Conservation (phyloP, 2,888 invertebrate genomes). For the Drosophila kambysellisi region DNA sequence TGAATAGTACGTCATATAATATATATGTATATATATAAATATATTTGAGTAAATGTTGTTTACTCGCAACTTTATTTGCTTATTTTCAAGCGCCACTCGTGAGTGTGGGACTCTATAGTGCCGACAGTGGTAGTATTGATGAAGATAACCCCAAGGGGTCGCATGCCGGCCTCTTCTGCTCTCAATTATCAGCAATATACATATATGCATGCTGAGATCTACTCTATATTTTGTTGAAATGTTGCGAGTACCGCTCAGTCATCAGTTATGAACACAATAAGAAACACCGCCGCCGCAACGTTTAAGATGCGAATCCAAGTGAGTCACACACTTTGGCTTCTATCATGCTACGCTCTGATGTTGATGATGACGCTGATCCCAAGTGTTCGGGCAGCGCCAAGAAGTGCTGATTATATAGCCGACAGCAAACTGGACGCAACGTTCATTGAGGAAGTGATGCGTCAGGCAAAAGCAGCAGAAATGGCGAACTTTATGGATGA, state of each 20-base stretch:
- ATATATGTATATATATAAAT: not conserved
- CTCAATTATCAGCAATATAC: constrained; percentile 21
- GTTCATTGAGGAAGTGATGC: constrained; percentile 46
- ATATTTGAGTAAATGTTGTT: not conserved
- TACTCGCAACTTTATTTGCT: constrained; percentile 1
- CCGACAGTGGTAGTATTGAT: constrained; percentile 10
- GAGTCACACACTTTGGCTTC: constrained; percentile 12
- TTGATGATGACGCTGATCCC: not conserved
- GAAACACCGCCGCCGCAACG: constrained; percentile 19
- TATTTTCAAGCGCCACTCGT: not conserved
- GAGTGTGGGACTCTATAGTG: constrained; percentile 11
- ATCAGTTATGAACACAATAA: constrained; percentile 3
- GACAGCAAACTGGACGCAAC: not conserved
- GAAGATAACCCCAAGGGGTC: constrained; percentile 43
- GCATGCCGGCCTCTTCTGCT: constrained; percentile 4
- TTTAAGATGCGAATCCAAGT: constrained; percentile 6
- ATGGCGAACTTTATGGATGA: constrained; percentile 76
- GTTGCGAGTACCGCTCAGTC: constrained; percentile 21
- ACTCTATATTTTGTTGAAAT: constrained; percentile 6
- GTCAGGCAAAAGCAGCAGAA: constrained; percentile 70
- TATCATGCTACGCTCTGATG: constrained; percentile 15
- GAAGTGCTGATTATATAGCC: constrained; percentile 12
- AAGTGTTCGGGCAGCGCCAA: constrained; percentile 8
- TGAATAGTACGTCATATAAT: not conserved
- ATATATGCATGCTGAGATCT: not conserved